Evolutionary conservation across 2,888 invertebrate species (phyloP), one percentile per base, ranked within the genome.

Genomic region (Hybos culiciformis): DNA sequence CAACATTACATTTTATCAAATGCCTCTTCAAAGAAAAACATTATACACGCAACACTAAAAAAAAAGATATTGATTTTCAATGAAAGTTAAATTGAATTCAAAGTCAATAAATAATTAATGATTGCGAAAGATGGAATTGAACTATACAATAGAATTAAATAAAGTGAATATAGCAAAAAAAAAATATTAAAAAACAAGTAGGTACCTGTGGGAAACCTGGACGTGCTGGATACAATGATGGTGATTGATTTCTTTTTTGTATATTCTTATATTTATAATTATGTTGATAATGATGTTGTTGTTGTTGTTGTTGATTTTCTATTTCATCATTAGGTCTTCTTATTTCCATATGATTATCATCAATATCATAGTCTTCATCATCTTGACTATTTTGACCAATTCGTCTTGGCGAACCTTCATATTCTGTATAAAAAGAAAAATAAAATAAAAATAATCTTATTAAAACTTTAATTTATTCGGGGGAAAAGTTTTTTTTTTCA

Each of bases 391-490:
- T 72, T 44, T 80, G 72, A 7, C 86, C 88, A 61, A 88, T 88
- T 55, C 88, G 74, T 53, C 87, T 70, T 26, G 90, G 90, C 41
- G 88, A 88, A 34, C 86, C 88, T 54, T 88, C 87, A 59, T 90
- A 91, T 62, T 90, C 86, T 44, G 83, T 83, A 55, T 86, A 86
- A 17, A n/a, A n/a, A 83, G 83, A 41, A 29, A 29, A 42, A 36
- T 7, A 42, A 24, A n/a, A n/a, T n/a, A n/a, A n/a, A n/a, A n/a
- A n/a, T n/a, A n/a, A n/a, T n/a, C n/a, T n/a, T n/a, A n/a, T n/a
- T n/a, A n/a, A 39, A 32, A 21, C 18, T 18, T 31, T 20, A 20
- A 9, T 8, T 31, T 34, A 39, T 32, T 29, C 14, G n/a, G n/a
- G n/a, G n/a, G n/a, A n/a, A n/a, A n/a, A n/a, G n/a, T n/a, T n/a